Percentiles rank a stretch among this genome's conserved stretches.
These are phyloP conservation scores for Cottus gobio DNA, from an alignment of 2,113 vertebrate species.

Conservation along the genomic window DNA sequence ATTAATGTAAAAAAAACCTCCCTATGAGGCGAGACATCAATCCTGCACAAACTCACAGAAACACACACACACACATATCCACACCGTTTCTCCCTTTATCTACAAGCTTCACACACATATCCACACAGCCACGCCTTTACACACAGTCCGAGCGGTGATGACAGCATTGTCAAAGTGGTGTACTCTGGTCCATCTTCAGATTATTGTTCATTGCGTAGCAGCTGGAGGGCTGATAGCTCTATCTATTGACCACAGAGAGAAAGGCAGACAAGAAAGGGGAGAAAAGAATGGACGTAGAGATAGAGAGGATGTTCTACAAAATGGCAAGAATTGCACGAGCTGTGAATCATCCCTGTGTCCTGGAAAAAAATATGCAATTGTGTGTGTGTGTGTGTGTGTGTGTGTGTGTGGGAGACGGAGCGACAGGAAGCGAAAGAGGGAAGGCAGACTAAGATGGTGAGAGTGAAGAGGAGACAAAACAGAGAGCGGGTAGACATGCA, in stretches of 20 bases:
- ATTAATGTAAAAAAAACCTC: slow-evolving; percentile 53
- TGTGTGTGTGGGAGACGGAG: background rate
- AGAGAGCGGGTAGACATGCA: background rate
- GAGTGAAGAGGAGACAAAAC: slow-evolving; percentile 11
- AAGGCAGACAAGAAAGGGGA: background rate
- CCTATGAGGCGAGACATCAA: slow-evolving; percentile 35
- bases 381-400: background rate
- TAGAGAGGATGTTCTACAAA: slow-evolving; percentile 25
- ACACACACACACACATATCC: background rate
- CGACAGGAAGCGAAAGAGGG: background rate
- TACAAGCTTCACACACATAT: background rate
- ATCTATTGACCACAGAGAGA: background rate
- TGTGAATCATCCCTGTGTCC: slow-evolving; percentile 36
- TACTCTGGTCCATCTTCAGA: slow-evolving; percentile 30
- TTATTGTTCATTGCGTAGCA: slow-evolving; percentile 38
- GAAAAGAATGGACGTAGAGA: slow-evolving; percentile 6
- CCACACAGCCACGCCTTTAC: background rate
- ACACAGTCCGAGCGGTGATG: background rate
- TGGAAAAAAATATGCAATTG: slow-evolving; percentile 24
- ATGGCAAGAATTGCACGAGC: slow-evolving; percentile 27
- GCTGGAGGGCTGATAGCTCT: slow-evolving; percentile 15
- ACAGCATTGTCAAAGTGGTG: slow-evolving; percentile 9
- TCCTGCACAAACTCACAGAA: slow-evolving; percentile 1
- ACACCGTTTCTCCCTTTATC: background rate
- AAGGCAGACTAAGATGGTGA: slow-evolving; percentile 20